Base-by-base conservation (phyloP, 2,797 vertebrate species). In the Rhincodon typus region DNA sequence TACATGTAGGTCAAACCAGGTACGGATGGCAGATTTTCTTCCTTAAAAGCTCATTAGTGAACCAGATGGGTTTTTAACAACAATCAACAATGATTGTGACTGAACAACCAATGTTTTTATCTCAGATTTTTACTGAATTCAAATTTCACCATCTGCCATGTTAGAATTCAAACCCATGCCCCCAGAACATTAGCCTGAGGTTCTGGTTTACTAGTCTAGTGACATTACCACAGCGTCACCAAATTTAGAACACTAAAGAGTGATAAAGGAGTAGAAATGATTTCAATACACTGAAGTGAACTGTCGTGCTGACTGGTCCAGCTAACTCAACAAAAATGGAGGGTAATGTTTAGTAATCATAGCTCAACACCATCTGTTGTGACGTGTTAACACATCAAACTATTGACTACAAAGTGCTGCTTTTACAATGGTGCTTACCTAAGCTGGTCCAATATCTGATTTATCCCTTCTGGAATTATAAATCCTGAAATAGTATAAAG, bases 401-500 rank as follows among this genome's bases (percentile, higher is more conserved):
- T 34, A 90, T n/a, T n/a, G 38, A 93, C 21, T 25, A 25, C 66
- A 69, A 69, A 93, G n/a, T 69, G n/a, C 17, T 25, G 66, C 90
- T 67, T 67, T 67, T 69, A 93, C 6, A 67, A 69, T 34, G 91
- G 23, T n/a, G 95, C 97, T 97, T 97, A 98, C 98, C 98, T 96
- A 7, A 99, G 97, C 96, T 98, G 97, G 50, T 98, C 97, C 96
- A 99, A 69, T 46, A 99, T 97, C 0, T 96, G 95, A 91, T 96
- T 96, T 96, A 99, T 96, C 96, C 98, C 98, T 95, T 98, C 97
- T 0, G 99, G 98, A 67, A 98, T 97, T 96, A 99, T 97, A 96
- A 99, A 97, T 1, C 99, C 99, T 8, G 97, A 97, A 96, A 99
- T 69, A 0, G 98, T 98, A 90, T 98, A 98, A 38, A 98, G 96